Evolutionary conservation across 2,113 vertebrate species (phyloP).

Genomic region (Xiphias gladius): DNA sequence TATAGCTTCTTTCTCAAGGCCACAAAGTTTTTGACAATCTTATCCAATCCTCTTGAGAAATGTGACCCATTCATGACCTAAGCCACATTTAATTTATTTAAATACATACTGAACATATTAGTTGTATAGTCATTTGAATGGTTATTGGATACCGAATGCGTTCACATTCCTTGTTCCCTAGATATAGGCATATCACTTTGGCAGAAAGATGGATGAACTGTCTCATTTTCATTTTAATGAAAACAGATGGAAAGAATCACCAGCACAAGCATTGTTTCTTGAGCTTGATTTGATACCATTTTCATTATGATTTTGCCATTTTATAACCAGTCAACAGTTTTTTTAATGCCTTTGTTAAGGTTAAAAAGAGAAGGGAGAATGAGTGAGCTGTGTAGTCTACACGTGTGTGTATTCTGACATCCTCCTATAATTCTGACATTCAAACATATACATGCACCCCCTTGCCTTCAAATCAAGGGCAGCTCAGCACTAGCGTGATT

Average conservation of each 20-base stretch:
- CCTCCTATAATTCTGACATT: conserved; percentile 28
- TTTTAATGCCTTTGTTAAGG: conserved; percentile 27
- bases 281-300: conserved; percentile 44
- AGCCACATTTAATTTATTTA: conserved; percentile 31
- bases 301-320: conserved; percentile 44
- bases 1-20: not conserved
- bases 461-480: conserved; percentile 42
- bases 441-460: conserved; percentile 27
- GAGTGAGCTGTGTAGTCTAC: not conserved
- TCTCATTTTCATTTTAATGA: conserved; percentile 78
- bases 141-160: conserved; percentile 49
- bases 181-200: conserved; percentile 34
- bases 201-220: conserved; percentile 64
- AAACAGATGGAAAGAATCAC: conserved; percentile 67
- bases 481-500: conserved; percentile 41
- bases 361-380: not conserved
- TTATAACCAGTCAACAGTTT: conserved; percentile 46
- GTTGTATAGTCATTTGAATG: conserved; percentile 48
- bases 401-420: not conserved
- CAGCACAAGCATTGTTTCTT: conserved; percentile 57
- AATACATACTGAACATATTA: conserved; percentile 10
- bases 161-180: conserved; percentile 33
- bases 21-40: not conserved
- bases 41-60: not conserved
- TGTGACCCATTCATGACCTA: conserved; percentile 34